Conservation (phyloP, 2,113 vertebrate genomes). For the Podarcis raffonei region DNA sequence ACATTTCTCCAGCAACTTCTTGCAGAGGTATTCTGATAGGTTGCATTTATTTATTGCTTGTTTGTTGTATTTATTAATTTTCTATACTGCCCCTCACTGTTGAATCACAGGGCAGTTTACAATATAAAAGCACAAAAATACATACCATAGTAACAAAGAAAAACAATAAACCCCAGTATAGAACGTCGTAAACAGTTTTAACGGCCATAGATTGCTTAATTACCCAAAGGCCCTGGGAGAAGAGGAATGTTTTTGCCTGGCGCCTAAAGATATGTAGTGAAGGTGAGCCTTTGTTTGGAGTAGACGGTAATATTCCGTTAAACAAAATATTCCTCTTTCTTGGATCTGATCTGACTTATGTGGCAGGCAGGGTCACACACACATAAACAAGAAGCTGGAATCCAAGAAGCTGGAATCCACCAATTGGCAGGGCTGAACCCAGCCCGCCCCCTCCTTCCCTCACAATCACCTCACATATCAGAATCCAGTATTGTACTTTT, state of each 20-base stretch:
- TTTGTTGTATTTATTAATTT: too few relatives aligned
- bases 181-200: too few relatives aligned
- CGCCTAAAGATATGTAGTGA: too few relatives aligned
- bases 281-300: background rate
- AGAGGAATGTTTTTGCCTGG: too few relatives aligned
- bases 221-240: too few relatives aligned
- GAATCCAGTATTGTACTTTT: background rate
- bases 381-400: background rate
- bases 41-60: too few relatives aligned
- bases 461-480: background rate
- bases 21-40: background rate
- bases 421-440: background rate
- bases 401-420: background rate
- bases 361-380: background rate
- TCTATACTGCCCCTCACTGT: too few relatives aligned
- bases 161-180: too few relatives aligned
- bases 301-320: background rate
- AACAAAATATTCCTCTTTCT: background rate
- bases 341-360: background rate
- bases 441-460: background rate
- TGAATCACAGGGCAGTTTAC: too few relatives aligned
- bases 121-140: too few relatives aligned
- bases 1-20: background rate
- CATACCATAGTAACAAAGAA: too few relatives aligned
- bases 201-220: too few relatives aligned